Base-by-base conservation (phyloP, 2,888 invertebrate genomes). In the Heteromurus nitidus region DNA sequence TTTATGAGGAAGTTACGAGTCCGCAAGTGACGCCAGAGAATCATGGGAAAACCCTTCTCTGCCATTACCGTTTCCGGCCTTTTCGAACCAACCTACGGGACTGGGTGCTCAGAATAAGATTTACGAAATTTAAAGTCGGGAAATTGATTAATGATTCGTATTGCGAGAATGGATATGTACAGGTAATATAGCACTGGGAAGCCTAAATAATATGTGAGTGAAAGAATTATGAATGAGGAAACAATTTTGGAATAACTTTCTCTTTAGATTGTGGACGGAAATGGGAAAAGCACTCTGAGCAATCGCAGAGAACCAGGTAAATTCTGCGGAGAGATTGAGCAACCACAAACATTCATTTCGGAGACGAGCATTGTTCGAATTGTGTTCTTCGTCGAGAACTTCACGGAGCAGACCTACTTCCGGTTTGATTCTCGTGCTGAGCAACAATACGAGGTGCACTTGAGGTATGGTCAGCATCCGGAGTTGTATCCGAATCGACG, bases 121-220 rank as follows among this genome's bases (percentile, higher is more conserved):
- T 96, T 91, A 96, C 96, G 91, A 96, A 96, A 90, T 96, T 96
- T 91, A 96, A 96, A 92, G 95, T 96, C 79, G 96, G 96, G 20
- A 93, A 93, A 13, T 90, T 96, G 88, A 92, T 95, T 87, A 96
- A 96, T 89, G 95, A 95, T 13, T 95, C 96, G 36, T 93, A 95
- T 69, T 96, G 96, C 88, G 93, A 95, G 87, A 95, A 95, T 83
- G 96, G 96, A 87, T 96, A 93, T 88, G 92, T 96, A 91, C 96
- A 96, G 94, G 96, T 96, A 88, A 89, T 36, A 9, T 36, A 36
- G 36, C 13, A 13, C 7, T 36, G 36, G 36, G 7, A 36, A 13
- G 36, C 13, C 13, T 36, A n/a, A n/a, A n/a, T n/a, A 36, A 13
- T 36, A 36, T 13, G 36, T 18, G 13, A 13, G 50, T 50, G n/a